phyloP scores from a whole-genome alignment of 2,113 vertebrate species.

The Campylomormyrus tamandua region DNA sequence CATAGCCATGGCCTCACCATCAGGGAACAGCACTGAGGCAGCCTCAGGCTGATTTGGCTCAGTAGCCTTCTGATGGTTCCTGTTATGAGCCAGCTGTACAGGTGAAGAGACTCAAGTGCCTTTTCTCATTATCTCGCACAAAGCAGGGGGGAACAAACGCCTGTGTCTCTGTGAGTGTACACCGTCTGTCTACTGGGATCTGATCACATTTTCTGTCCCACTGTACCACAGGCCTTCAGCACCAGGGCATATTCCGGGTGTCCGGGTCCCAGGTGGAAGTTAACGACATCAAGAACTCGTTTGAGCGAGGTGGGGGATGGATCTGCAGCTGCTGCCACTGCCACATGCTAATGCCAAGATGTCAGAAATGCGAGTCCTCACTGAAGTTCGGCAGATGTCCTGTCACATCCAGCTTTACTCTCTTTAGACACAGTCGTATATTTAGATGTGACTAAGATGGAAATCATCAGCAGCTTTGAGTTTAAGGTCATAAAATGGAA shows the following conservation, averaged over 20 bases:
- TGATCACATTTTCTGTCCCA: not conserved
- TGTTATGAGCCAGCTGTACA: not conserved
- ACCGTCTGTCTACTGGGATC: not conserved
- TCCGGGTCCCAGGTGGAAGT: slow-evolving; percentile 97
- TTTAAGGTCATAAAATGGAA: not conserved
- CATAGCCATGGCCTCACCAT: not conserved
- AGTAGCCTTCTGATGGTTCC: not conserved
- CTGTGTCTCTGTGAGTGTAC: not conserved
- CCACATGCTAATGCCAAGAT: not conserved
- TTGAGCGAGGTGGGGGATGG: slow-evolving; percentile 83
- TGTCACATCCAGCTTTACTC: not conserved
- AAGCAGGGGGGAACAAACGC: not conserved
- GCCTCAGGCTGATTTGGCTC: not conserved
- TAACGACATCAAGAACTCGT: slow-evolving; percentile 98
- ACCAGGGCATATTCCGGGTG: slow-evolving; percentile 96
- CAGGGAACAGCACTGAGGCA: not conserved
- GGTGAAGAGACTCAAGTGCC: not conserved
- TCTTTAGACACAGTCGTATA: not conserved
- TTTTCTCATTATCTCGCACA: not conserved
- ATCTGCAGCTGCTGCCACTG: not conserved
- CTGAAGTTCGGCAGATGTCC: not conserved
- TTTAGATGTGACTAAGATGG: not conserved
- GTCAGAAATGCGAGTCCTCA: not conserved
- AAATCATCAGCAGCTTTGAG: not conserved
- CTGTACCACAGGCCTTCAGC: slow-evolving; percentile 77